phyloP scores from a whole-genome alignment of 2,888 invertebrate genomes.

The Cyrtodaria siliqua region DNA sequence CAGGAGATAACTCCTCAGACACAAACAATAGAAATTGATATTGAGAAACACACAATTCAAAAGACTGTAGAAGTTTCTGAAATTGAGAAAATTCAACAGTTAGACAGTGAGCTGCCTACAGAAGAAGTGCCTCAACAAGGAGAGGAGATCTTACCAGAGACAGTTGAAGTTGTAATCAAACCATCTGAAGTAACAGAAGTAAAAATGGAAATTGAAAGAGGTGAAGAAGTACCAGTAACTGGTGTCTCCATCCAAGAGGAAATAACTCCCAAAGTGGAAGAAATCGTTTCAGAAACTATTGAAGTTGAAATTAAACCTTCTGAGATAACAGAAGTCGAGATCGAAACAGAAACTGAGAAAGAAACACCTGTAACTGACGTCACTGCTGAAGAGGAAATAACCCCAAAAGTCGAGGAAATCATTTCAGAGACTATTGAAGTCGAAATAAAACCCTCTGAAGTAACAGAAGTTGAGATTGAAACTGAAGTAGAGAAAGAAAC shows the following conservation, averaged over 20 bases:
- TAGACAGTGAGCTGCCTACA: conserved; percentile 6
- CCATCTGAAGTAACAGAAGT: conserved; percentile 22
- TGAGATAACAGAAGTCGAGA: conserved; percentile 19
- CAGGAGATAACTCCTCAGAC: conserved; percentile 13
- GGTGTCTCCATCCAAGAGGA: conserved; percentile 8
- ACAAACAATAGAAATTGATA: background rate
- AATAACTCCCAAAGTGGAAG: conserved; percentile 17
- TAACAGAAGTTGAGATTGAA: conserved; percentile 1
- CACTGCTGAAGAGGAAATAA: background rate
- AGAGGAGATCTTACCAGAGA: conserved; percentile 30
- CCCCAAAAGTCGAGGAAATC: conserved; percentile 8
- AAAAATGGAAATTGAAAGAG: conserved; percentile 7
- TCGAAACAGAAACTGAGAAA: conserved; percentile 8
- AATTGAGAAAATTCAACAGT: conserved; percentile 20
- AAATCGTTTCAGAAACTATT: conserved; percentile 6
- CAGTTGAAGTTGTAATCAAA: conserved; percentile 40
- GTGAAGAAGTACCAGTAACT: background rate
- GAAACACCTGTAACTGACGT: background rate
- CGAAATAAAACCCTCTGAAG: background rate
- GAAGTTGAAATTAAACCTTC: background rate
- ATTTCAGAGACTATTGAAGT: background rate
- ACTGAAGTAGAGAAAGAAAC: conserved; percentile 17
- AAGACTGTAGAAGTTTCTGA: conserved; percentile 8
- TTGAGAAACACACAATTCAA: conserved; percentile 18
- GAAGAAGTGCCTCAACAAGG: conserved; percentile 19